A percentile compares a stretch with the other conserved stretches of the same genome.
phyloP scores from a whole-genome alignment of 2,797 vertebrate species.

The Atherinosoma microstoma region DNA sequence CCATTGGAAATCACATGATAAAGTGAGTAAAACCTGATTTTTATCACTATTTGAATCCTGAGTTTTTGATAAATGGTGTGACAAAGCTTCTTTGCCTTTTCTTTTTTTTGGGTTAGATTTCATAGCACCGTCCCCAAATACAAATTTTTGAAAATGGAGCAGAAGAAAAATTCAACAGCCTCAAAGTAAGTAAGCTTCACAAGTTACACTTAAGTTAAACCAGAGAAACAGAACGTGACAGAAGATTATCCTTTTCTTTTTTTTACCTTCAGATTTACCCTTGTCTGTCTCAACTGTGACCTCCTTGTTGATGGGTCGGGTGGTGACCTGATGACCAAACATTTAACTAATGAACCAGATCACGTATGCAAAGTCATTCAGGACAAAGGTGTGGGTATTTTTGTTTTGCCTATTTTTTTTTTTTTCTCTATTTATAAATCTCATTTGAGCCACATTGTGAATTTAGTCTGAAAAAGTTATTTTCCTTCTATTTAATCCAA shows the following conservation, averaged over 20 bases:
- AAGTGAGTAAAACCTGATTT: slow-evolving; percentile 78
- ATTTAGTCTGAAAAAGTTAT: slow-evolving; percentile 29
- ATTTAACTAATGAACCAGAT: slow-evolving; percentile 87
- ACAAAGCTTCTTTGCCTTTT: slow-evolving; percentile 6
- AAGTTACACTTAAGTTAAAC: not conserved
- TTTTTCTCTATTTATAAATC: not conserved
- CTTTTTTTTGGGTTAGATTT: slow-evolving; percentile 82
- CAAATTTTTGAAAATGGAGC: slow-evolving; percentile 87
- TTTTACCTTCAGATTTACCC: slow-evolving; percentile 84
- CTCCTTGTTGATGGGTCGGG: slow-evolving; percentile 87
- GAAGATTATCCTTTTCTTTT: not conserved
- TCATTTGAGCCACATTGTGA: not conserved
- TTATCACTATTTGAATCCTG: not conserved
- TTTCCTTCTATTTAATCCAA: slow-evolving; percentile 48
- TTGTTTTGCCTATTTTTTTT: not conserved
- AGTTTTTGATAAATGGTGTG: not conserved
- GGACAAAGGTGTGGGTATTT: slow-evolving; percentile 81
- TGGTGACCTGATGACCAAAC: slow-evolving; percentile 92
- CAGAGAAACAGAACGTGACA: not conserved
- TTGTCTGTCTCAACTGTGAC: slow-evolving; percentile 94
- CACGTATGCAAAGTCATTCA: slow-evolving; percentile 91
- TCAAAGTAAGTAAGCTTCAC: slow-evolving; percentile 82
- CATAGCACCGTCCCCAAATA: slow-evolving; percentile 90
- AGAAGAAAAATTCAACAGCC: slow-evolving; percentile 73
- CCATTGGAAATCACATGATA: slow-evolving; percentile 95